phyloP scores from a whole-genome alignment of 2,113 vertebrate species.

The Phrynosoma blainvillii region DNA sequence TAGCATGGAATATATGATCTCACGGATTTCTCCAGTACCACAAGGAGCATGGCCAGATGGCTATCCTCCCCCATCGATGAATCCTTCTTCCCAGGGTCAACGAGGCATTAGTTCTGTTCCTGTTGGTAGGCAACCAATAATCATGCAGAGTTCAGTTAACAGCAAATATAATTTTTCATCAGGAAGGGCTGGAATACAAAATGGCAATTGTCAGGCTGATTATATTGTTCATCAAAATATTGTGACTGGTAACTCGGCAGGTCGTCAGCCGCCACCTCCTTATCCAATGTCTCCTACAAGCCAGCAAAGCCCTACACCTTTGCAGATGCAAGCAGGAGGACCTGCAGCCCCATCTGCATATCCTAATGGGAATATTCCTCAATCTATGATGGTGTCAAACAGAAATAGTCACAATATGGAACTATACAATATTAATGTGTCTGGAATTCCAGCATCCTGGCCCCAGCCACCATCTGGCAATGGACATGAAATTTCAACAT shows the following conservation, averaged over 20 bases:
- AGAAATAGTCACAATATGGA: conserved; percentile 95
- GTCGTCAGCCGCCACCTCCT: conserved; percentile 89
- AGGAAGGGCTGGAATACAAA: conserved; percentile 86
- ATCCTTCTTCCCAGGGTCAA: conserved; percentile 81
- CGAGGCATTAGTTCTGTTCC: conserved; percentile 89
- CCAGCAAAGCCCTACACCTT: conserved; percentile 89
- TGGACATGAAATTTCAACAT: conserved; percentile 86
- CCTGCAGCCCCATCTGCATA: conserved; percentile 84
- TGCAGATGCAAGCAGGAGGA: conserved; percentile 86
- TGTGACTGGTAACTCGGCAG: conserved; percentile 74
- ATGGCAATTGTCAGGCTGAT: conserved; percentile 85
- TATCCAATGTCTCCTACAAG: conserved; percentile 87
- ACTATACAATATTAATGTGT: conserved; percentile 82
- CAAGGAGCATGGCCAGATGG: conserved; percentile 90
- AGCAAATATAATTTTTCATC: conserved; percentile 90
- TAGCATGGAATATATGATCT: conserved; percentile 91
- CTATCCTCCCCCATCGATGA: conserved; percentile 80
- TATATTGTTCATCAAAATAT: conserved; percentile 85
- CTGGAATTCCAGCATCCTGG: conserved; percentile 84
- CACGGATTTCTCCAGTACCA: conserved; percentile 93
- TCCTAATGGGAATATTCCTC: conserved; percentile 86
- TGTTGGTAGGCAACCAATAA: conserved; percentile 92
- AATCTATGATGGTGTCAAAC: conserved; percentile 86
- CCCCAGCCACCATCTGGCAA: conserved; percentile 80
- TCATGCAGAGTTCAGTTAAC: conserved; percentile 90